Evolutionary conservation across 2,888 invertebrate species (phyloP).

Genomic region (Pasiphila rectangulata): DNA sequence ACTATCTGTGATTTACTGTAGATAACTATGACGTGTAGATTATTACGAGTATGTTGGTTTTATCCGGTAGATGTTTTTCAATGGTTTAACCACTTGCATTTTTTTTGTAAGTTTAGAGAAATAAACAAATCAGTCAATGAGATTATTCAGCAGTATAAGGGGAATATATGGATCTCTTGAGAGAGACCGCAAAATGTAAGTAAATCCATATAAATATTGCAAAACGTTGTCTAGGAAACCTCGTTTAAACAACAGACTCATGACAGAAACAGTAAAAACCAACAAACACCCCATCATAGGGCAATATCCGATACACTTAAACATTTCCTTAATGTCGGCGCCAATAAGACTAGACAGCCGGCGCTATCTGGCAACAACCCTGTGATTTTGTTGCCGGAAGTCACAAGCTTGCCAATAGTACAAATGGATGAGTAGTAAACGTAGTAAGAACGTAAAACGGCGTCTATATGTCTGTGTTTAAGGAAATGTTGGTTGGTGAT

Average conservation of each 20-base stretch:
- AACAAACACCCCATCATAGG: neutral
- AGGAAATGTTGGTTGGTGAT: too few relatives aligned
- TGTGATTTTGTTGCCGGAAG: constrained; percentile 12
- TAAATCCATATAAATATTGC: too few relatives aligned
- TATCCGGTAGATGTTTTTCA: constrained; percentile 13
- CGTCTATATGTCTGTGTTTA: neutral
- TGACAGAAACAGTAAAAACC: neutral
- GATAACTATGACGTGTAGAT: constrained; percentile 19
- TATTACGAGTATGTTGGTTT: constrained; percentile 16
- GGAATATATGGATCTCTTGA: too few relatives aligned
- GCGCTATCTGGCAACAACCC: constrained; percentile 19
- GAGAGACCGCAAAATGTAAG: too few relatives aligned
- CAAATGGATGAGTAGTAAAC: constrained; percentile 9
- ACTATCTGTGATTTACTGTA: constrained; percentile 18
- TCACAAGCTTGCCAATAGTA: constrained; percentile 13
- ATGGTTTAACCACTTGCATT: neutral
- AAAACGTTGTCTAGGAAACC: too few relatives aligned
- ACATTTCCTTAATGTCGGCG: constrained; percentile 13
- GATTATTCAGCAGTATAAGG: too few relatives aligned
- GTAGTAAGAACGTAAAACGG: constrained; percentile 11
- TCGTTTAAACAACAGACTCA: too few relatives aligned
- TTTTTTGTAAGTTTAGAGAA: neutral
- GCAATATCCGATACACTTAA: constrained; percentile 14
- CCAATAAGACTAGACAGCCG: constrained; percentile 26
- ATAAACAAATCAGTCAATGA: too few relatives aligned